These are phyloP conservation scores for Laothoe populi DNA, from an alignment of 2,888 invertebrate genomes.

Conservation along the genomic window DNA sequence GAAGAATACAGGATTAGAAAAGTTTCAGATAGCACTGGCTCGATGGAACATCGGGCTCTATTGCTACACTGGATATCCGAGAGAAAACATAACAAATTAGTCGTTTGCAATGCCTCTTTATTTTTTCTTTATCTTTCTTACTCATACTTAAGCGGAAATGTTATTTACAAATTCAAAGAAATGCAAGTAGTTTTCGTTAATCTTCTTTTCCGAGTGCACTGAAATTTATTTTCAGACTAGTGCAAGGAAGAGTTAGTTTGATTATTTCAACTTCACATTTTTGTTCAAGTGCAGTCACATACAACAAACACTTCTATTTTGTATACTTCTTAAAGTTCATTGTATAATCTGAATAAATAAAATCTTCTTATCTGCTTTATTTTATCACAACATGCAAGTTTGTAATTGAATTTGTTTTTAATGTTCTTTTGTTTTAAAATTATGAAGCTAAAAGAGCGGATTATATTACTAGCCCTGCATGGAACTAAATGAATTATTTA, in stretches of 20 bases:
- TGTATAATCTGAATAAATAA: not conserved
- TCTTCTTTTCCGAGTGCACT: constrained; percentile 61
- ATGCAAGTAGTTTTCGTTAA: constrained; percentile 49
- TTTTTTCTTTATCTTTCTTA: not conserved
- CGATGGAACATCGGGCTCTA: constrained; percentile 49
- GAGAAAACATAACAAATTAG: constrained; percentile 25
- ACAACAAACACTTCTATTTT: constrained; percentile 29
- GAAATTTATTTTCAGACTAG: constrained; percentile 62
- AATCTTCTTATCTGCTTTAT: not conserved
- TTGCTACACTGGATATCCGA: constrained; percentile 33
- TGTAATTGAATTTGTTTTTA: not conserved
- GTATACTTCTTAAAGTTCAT: not conserved
- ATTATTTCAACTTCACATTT: constrained; percentile 65
- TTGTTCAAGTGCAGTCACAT: constrained; percentile 36
- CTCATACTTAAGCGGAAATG: not conserved
- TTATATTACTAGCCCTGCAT: too few relatives aligned
- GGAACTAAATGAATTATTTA: too few relatives aligned
- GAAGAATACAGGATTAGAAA: constrained; percentile 73
- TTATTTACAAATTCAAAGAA: constrained; percentile 45
- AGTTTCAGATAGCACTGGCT: constrained; percentile 60
- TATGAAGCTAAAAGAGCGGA: not conserved
- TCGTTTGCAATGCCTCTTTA: not conserved
- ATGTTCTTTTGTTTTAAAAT: not conserved
- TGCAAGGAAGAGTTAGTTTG: constrained; percentile 55
- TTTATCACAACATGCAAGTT: not conserved